Conservation (phyloP, 2,113 vertebrate genomes). For the Forbesichthys agassizii region DNA sequence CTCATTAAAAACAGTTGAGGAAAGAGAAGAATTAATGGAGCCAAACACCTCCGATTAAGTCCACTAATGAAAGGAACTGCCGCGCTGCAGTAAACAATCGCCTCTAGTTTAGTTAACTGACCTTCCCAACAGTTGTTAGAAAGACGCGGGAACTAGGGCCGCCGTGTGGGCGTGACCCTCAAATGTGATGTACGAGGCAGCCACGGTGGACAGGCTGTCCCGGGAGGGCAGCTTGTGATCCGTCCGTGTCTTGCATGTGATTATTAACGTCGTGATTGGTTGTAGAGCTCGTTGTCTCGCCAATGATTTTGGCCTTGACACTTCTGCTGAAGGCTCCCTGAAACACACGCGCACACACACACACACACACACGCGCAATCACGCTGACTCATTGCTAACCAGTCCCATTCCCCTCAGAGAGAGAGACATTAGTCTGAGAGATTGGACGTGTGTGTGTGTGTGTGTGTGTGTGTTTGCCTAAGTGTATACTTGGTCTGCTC, state of each 20-base stretch:
- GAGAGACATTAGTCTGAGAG: conserved; percentile 70
- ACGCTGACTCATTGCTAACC: conserved; percentile 48
- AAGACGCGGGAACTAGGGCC: not conserved
- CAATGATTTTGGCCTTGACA: conserved; percentile 57
- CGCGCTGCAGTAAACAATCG: conserved; percentile 14
- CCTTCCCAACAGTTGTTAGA: conserved; percentile 12
- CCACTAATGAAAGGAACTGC: conserved; percentile 36
- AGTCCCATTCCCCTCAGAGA: conserved; percentile 70
- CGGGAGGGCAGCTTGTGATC: conserved; percentile 28
- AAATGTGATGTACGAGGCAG: too few relatives aligned
- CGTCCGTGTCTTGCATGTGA: conserved; percentile 40
- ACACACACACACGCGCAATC: conserved; percentile 24
- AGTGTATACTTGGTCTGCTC: conserved; percentile 10
- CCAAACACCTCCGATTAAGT: conserved; percentile 55
- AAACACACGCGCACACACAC: conserved; percentile 20
- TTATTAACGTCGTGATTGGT: conserved; percentile 59
- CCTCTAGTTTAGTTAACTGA: conserved; percentile 38
- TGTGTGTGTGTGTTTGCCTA: conserved; percentile 24
- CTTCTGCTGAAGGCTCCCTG: conserved; percentile 42
- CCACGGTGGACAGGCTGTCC: not conserved
- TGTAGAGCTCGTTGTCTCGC: conserved; percentile 60
- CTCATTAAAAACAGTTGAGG: conserved; percentile 62
- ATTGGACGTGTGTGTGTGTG: conserved; percentile 69
- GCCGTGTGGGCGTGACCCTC: not conserved
- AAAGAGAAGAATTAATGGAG: conserved; percentile 46